Percentiles rank a stretch among this genome's conserved stretches.
Evolutionary conservation across 2,797 vertebrate species (phyloP).

Genomic region (Pipistrellus nathusii): DNA sequence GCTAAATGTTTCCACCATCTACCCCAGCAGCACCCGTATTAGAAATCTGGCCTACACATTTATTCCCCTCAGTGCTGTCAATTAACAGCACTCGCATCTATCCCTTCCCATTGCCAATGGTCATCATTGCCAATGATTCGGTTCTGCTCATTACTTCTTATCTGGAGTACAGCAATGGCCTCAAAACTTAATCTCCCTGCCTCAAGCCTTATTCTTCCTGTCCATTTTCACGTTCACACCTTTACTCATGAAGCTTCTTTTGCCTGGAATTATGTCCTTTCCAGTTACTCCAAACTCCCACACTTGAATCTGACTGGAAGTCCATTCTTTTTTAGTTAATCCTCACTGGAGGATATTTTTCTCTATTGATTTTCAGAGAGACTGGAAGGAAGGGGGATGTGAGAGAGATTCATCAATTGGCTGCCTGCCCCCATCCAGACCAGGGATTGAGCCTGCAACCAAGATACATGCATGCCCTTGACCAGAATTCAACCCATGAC

Average conservation of each 20-base stretch:
- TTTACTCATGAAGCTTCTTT: not conserved
- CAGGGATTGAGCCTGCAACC: too few relatives aligned
- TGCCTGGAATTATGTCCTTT: not conserved
- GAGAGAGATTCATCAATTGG: too few relatives aligned
- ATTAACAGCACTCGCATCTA: not conserved
- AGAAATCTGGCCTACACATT: not conserved
- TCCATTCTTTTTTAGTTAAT: too few relatives aligned
- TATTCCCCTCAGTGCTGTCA: not conserved
- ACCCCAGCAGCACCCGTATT: not conserved
- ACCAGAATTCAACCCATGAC: too few relatives aligned
- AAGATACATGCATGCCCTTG: too few relatives aligned
- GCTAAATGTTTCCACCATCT: not conserved
- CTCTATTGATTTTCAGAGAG: too few relatives aligned
- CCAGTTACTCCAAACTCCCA: not conserved
- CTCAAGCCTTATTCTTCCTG: not conserved
- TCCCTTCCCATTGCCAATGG: not conserved
- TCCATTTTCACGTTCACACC: not conserved
- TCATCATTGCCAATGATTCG: not conserved
- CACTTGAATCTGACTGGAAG: not conserved
- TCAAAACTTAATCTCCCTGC: not conserved
- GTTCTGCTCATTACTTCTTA: not conserved
- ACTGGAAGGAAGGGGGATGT: too few relatives aligned
- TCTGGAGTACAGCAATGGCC: not conserved
- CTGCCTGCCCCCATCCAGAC: too few relatives aligned
- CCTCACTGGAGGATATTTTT: too few relatives aligned